Evolutionary conservation across 2,113 vertebrate genomes (phyloP), one percentile per base, ranked within the genome.

Genomic region (Lepus europaeus): DNA sequence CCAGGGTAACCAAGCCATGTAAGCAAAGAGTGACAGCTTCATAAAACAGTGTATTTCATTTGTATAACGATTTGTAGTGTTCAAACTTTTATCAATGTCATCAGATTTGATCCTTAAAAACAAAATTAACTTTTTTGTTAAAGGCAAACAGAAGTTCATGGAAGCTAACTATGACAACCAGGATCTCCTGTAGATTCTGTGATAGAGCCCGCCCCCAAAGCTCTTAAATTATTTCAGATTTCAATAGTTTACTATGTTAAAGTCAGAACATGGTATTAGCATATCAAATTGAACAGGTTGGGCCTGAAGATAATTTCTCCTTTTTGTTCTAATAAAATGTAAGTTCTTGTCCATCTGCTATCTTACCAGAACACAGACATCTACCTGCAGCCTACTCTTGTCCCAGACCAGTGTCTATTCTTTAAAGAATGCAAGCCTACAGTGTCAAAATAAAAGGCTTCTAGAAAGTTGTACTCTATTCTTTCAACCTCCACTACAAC

Each of bases 11-110:
- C 66, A 93, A 90, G 51, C 31, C 68, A 90, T 51, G 16, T 72
- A 51, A 93, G 9, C 70, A 88, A 72, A 93, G 29, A 90, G 80
- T 76, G 79, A 89, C 5, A 79, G 29, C 25, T 87, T 69, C 64
- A 61, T 53, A 88, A 90, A 91, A 72, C 36, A 81, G 64, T 91
- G 73, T 3, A 78, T 64, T 89, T 20, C 17, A 45, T 70, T 82
- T 79, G 31, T 73, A 88, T 39, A 59, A 27, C 59, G 13, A 81
- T 49, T 96, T 91, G 17, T 11, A 68, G 63, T 92, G 88, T 33
- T 80, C 64, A 56, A 33, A 53, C 29, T 72, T 91, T 61, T 14
- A 49, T 49, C 80, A 80, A 74, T 33, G 33, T 69, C 78, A 49
- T 36, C 39, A 93, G n/a, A 70, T 59, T 91, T 91, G n/a, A 61